Evolutionary conservation across 2,888 invertebrate species (phyloP), one percentile per base, ranked within the genome.

Genomic region (Deroplatys truncata): DNA sequence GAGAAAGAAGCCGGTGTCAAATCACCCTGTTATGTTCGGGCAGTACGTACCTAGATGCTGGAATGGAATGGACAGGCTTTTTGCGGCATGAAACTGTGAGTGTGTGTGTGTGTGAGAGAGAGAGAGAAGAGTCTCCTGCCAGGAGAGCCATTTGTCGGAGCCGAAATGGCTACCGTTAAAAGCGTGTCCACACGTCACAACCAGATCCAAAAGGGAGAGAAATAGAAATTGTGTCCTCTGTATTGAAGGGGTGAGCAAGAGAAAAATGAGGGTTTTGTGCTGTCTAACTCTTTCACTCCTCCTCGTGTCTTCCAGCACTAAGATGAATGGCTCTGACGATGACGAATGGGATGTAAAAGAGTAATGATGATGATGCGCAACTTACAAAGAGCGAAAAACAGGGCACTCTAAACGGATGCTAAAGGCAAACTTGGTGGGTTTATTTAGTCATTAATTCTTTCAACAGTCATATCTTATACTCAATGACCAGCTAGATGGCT

Each of bases 151-250:
- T 90, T 90, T 89, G 89, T 86, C 56, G 82, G 87, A 82, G 87
- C 82, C 87, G 87, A 87, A 87, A 87, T 87, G 87, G 82, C 87
- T 83, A 83, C 86, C 85, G 89, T 88, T 90, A 89, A 89, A 89
- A 90, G 90, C 90, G 88, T 90, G 90, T 90, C 86, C 89, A 89
- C 89, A 89, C 89, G 90, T 90, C 90, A 90, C 83, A 87, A 88
- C 85, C 90, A 89, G 89, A 86, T 86, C 85, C 88, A 85, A 72
- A 72, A 82, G 86, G 82, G 86, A 86, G 56, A 72, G 56, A 72
- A 72, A 72, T 72, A 72, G 56, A 72, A 72, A 72, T 72, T 72
- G 56, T 72, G 56, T 72, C 56, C 56, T 72, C 56, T 72, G 56
- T 72, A 72, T 72, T 72, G 56, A 72, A 72, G 56, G 56, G 56